Percentiles rank a stretch among this genome's conserved stretches.
These are phyloP conservation scores for Plectrocnemia conspersa DNA, from an alignment of 1,140 invertebrate genomes.

Conservation along the genomic window DNA sequence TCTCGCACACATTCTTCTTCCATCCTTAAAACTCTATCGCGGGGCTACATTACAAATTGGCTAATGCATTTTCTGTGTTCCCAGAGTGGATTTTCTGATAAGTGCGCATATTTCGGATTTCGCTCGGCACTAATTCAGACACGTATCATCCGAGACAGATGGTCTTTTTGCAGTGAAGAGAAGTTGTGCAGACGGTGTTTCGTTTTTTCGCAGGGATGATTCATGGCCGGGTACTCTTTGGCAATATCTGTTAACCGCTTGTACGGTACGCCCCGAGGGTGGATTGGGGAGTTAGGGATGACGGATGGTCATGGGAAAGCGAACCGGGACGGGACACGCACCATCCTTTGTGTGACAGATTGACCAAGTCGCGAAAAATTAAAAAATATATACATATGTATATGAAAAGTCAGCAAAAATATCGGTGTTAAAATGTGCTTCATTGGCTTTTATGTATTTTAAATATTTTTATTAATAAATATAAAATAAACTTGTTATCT, in stretches of 20 bases:
- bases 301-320: conserved; percentile 13
- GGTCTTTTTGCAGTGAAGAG: too few relatives aligned
- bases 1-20: not conserved
- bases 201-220: conserved; percentile 10
- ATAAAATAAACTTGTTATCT: too few relatives aligned
- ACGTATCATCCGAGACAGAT: conserved; percentile 1
- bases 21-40: not conserved
- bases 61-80: conserved; percentile 24
- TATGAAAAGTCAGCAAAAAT: too few relatives aligned
- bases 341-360: conserved; percentile 14
- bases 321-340: conserved; percentile 9
- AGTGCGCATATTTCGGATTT: conserved; percentile 8
- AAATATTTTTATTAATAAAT: too few relatives aligned
- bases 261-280: not conserved
- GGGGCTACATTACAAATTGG: conserved; percentile 19
- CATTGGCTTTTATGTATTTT: too few relatives aligned
- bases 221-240: not conserved
- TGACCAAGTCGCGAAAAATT: conserved; percentile 11
- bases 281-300: conserved; percentile 7
- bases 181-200: conserved; percentile 11
- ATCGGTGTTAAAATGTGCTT: too few relatives aligned
- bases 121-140: conserved; percentile 14
- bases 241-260: not conserved
- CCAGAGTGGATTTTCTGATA: conserved; percentile 11
- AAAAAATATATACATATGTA: too few relatives aligned